Percentiles rank a stretch among this genome's conserved stretches.
phyloP scores from a whole-genome alignment of 2,888 invertebrate species.

The Anaspis maculata region DNA sequence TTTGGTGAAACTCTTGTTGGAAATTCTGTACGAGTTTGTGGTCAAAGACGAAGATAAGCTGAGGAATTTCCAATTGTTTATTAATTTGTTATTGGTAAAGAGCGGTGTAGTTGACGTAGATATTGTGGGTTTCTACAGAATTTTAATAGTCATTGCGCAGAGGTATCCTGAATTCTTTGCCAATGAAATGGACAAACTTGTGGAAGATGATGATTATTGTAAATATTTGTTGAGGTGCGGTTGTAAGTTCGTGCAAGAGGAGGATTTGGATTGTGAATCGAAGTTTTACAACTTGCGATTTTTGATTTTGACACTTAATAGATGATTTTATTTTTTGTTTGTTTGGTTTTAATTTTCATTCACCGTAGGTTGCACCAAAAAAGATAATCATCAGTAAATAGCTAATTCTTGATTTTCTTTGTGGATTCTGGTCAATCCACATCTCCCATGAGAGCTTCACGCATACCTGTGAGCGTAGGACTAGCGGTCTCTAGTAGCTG shows the following conservation, averaged over 20 bases:
- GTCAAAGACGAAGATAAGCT: conserved; percentile 1
- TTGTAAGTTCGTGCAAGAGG: conserved; percentile 1
- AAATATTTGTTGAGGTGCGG: conserved; percentile 3
- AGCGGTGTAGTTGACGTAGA: conserved; percentile 1
- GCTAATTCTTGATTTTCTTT: no score
- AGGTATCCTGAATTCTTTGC: conserved; percentile 8
- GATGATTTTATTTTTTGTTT: no score
- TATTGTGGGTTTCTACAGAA: conserved; percentile 1
- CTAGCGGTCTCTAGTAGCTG: no score
- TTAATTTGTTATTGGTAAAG: conserved; percentile 6
- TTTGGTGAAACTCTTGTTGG: conserved; percentile 3
- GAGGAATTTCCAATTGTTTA: conserved; percentile 6
- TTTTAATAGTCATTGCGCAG: conserved; percentile 3
- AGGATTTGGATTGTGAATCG: no score
- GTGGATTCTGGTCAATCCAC: no score
- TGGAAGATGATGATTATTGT: conserved; percentile 4
- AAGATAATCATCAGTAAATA: no score
- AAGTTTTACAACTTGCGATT: no score
- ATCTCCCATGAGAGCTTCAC: no score
- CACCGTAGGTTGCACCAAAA: no score
- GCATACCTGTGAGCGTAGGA: no score
- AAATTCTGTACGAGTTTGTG: conserved; percentile 6
- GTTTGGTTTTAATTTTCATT: no score
- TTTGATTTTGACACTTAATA: no score
- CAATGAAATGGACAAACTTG: neutral